Evolutionary conservation across 2,888 invertebrate species (phyloP).

Genomic region (Monopis laevigella): DNA sequence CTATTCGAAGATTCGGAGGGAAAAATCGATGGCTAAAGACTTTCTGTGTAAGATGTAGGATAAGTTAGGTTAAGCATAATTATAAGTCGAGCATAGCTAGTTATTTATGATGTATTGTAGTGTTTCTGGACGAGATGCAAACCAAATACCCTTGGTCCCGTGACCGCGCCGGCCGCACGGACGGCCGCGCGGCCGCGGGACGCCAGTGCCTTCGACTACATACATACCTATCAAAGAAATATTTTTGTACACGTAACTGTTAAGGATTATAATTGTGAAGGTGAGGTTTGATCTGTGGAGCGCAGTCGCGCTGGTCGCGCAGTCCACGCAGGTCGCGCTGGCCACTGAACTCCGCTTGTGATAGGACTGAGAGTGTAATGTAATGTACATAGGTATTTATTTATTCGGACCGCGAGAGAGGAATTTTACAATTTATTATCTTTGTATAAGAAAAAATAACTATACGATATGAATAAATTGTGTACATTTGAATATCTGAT

Average conservation of each 20-base stretch:
- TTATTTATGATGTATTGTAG: constrained; percentile 60
- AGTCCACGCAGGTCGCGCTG: too few species aligned
- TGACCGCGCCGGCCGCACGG: background rate
- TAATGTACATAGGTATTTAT: constrained; percentile 45
- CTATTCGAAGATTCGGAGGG: constrained; percentile 62
- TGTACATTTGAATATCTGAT: constrained; percentile 51
- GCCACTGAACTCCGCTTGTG: constrained; percentile 41
- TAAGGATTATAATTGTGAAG: too few species aligned
- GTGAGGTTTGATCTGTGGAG: too few species aligned
- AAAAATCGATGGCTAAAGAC: constrained; percentile 62
- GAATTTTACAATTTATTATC: constrained; percentile 66
- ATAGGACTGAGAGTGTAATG: constrained; percentile 44
- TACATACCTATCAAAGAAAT: constrained; percentile 58
- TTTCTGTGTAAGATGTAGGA: constrained; percentile 43
- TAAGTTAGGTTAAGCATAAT: constrained; percentile 46
- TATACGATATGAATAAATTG: constrained; percentile 66
- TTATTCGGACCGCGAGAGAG: constrained; percentile 57
- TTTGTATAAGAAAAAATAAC: constrained; percentile 55
- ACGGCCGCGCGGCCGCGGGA: background rate
- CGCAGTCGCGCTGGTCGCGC: too few species aligned
- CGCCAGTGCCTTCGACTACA: constrained; percentile 66
- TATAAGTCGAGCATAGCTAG: constrained; percentile 54
- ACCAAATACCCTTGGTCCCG: constrained; percentile 2
- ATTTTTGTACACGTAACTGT: constrained; percentile 50
- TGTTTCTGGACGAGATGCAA: constrained; percentile 21